Base-by-base conservation (phyloP, 2,797 vertebrate genomes). In the Danio kyathit region DNA sequence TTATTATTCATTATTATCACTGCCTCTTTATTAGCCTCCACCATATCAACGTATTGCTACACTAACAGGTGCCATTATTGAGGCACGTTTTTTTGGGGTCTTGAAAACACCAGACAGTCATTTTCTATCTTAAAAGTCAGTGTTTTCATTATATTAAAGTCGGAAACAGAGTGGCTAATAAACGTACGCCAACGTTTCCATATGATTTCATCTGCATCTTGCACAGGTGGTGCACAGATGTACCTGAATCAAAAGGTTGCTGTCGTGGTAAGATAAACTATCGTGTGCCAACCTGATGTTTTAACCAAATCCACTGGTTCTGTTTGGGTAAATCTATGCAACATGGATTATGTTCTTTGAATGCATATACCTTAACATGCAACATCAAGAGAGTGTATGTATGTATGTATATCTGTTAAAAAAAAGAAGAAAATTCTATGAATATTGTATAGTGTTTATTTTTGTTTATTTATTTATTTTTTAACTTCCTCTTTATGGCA, bases 311-410 rank as follows among this genome's bases (percentile, higher is more conserved):
- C 89, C 91, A 93, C 95, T 89, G 86, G 87, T 95, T 95, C 88
- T 93, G 92, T 95, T 94, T 90, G 93, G 94, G 95, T 95, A 94
- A 95, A 94, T 97, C 97, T 99, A 99, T 99, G 97, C 97, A 99
- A 98, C 94, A 95, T 94, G 91, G 87, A 93, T 85, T 86, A 82
- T 92, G 90, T 85, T 92, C 89, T 93, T 91, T 92, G 89, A 89
- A 92, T 92, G 91, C 87, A 90, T 93, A 91, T 86, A 91, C 91
- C 88, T 88, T 84, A 90, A 90, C 83, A 89, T 90, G 87, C 91
- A 88, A 79, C 84, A 82, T 87, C 51, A 87, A 90, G 84, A 85
- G 89, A 90, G 86, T 82, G 82, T 92, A 85, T 86, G 60, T 88
- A 91, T 82, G 89, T 82, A 87, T 87, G 84, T 85, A 85, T 89